Conservation (phyloP, 2,113 vertebrate species). For the Patagioenas fasciata region DNA sequence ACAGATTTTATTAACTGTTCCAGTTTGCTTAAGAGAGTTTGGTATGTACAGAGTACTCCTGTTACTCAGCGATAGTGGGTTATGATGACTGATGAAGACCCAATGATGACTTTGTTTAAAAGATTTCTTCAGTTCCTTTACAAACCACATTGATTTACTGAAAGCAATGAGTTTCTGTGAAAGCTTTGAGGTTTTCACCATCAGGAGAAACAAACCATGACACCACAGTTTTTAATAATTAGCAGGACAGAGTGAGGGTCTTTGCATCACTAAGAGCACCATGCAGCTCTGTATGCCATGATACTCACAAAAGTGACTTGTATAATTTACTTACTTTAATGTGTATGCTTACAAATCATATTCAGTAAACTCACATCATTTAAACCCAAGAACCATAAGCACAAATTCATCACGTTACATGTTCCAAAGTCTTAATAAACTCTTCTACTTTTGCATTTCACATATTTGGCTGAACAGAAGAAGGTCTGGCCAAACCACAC, state of each 20-base stretch:
- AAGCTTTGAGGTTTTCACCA: not conserved
- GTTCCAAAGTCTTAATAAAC: not conserved
- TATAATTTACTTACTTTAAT: not conserved
- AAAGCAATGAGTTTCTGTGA: not conserved
- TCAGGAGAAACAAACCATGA: not conserved
- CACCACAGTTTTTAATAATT: not conserved
- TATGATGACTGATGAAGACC: not conserved
- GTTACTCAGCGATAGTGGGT: not conserved
- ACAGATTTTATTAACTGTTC: not conserved
- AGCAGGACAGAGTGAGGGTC: not conserved
- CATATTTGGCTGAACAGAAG: not conserved
- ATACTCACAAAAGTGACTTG: not conserved
- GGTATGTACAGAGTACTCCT: not conserved
- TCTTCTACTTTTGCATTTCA: not conserved
- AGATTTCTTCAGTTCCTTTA: not conserved
- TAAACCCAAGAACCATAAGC: not conserved
- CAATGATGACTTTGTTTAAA: not conserved
- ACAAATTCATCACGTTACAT: not conserved
- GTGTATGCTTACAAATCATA: not conserved
- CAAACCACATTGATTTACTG: fast-evolving
- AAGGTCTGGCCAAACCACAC: not conserved
- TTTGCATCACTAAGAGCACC: not conserved
- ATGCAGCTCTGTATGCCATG: fast-evolving
- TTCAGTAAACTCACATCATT: not conserved
- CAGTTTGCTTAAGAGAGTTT: not conserved